These are phyloP conservation scores for Prostheceraeus crozeri DNA, from an alignment of 2,888 invertebrate genomes.

Conservation along the genomic window DNA sequence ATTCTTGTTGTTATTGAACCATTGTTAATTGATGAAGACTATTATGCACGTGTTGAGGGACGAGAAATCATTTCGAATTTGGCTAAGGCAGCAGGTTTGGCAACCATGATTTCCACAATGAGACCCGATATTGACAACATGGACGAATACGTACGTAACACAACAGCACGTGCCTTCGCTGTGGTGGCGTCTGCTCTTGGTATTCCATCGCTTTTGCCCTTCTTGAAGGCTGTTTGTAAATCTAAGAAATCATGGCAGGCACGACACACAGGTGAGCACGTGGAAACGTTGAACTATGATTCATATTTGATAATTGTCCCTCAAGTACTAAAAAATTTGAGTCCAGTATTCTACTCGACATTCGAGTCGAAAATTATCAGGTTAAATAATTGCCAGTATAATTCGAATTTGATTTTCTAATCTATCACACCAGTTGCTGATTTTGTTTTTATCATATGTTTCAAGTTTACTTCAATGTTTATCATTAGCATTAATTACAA, in stretches of 20 bases:
- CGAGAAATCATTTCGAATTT: conserved; percentile 97
- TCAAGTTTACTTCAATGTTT: too few relatives aligned
- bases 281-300: too few relatives aligned
- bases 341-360: too few relatives aligned
- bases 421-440: too few relatives aligned
- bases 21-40: conserved; percentile 94
- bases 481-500: too few relatives aligned
- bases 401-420: too few relatives aligned
- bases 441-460: too few relatives aligned
- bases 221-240: conserved; percentile 94
- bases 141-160: conserved; percentile 97
- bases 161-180: conserved; percentile 98
- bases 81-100: conserved; percentile 95
- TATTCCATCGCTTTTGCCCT: conserved; percentile 90
- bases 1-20: conserved; percentile 98
- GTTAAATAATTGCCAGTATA: too few relatives aligned
- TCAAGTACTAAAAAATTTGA: too few relatives aligned
- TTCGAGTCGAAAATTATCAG: too few relatives aligned
- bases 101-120: conserved; percentile 99
- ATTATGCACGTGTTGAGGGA: conserved; percentile 98
- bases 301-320: too few relatives aligned
- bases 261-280: conserved; percentile 80
- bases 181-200: conserved; percentile 97
- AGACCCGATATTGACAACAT: conserved; percentile 99
- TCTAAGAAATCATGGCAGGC: conserved; percentile 99